Percentiles rank a stretch among this genome's conserved stretches.
These are phyloP conservation scores for Dinoponera quadriceps DNA, from an alignment of 1,140 invertebrate species.

Conservation along the genomic window DNA sequence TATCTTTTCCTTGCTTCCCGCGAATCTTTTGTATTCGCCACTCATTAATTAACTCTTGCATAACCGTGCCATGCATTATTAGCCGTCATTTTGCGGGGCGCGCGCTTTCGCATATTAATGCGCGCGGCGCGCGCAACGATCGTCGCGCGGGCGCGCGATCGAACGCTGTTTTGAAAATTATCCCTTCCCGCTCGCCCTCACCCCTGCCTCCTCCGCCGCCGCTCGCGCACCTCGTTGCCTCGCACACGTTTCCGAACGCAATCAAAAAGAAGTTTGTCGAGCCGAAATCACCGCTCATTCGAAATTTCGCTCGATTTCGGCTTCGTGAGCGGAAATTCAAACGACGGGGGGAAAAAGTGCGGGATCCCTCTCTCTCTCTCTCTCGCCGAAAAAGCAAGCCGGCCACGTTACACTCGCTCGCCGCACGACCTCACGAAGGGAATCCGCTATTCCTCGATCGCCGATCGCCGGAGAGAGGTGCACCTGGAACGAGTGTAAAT, in stretches of 20 bases:
- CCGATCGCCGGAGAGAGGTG: slow-evolving; percentile 4
- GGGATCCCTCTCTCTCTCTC: not conserved
- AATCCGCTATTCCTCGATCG: not conserved
- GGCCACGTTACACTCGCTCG: not conserved
- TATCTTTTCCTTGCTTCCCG: slow-evolving; percentile 48
- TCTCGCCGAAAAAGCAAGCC: not conserved
- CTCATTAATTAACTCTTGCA: slow-evolving; percentile 60
- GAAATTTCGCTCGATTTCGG: not conserved
- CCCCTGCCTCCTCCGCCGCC: no score
- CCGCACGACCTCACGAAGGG: not conserved
- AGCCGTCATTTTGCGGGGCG: slow-evolving; percentile 51
- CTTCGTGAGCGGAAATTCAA: slow-evolving; percentile 7
- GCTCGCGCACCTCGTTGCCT: slow-evolving; percentile 3
- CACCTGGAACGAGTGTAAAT: slow-evolving; percentile 9
- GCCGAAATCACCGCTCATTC: not conserved
- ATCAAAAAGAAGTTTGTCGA: slow-evolving; percentile 16
- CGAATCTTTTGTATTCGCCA: slow-evolving; percentile 51
- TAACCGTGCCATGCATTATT: slow-evolving; percentile 58
- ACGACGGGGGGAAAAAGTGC: not conserved
- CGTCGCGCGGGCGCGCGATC: slow-evolving; percentile 27
- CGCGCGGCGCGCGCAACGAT: slow-evolving; percentile 40
- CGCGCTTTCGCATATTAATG: slow-evolving; percentile 58
- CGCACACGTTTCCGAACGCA: slow-evolving; percentile 30
- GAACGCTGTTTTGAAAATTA: slow-evolving; percentile 48
- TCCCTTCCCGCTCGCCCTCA: slow-evolving; percentile 1